Conservation (phyloP, 2,888 invertebrate species). For the Serripes groenlandicus region DNA sequence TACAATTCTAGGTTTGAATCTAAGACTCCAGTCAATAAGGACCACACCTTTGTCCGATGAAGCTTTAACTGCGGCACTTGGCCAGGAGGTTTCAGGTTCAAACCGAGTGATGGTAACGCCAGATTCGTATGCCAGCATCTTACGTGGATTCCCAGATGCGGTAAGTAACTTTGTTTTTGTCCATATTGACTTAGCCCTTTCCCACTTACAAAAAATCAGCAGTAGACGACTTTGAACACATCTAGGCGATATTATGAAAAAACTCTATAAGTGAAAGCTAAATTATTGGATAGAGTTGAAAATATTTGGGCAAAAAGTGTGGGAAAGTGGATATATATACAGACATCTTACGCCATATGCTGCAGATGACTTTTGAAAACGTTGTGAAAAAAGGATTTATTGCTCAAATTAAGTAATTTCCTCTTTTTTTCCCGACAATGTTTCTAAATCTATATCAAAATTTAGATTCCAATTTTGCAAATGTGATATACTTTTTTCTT, state of each 20-base stretch:
- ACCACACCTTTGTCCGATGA: slow-evolving; percentile 74
- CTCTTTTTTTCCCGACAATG: background rate
- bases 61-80: slow-evolving; percentile 85
- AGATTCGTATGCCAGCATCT: slow-evolving; percentile 86
- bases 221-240: background rate
- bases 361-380: background rate
- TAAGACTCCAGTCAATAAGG: slow-evolving; percentile 13
- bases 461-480: too few relatives aligned
- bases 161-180: slow-evolving; percentile 46
- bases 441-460: background rate
- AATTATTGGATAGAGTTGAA: too few relatives aligned
- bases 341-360: background rate
- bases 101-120: slow-evolving; percentile 87
- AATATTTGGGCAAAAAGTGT: too few relatives aligned
- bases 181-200: background rate
- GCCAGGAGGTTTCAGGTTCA: slow-evolving; percentile 86
- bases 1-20: slow-evolving; percentile 23
- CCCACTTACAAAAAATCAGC: background rate
- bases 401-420: background rate
- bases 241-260: too few relatives aligned
- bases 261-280: too few relatives aligned
- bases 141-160: slow-evolving; percentile 88
- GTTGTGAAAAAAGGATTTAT: background rate
- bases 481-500: too few relatives aligned
- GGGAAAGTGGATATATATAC: too few relatives aligned